phyloP scores from a whole-genome alignment of 2,888 invertebrate species.

The Bruchidius siliquastri region DNA sequence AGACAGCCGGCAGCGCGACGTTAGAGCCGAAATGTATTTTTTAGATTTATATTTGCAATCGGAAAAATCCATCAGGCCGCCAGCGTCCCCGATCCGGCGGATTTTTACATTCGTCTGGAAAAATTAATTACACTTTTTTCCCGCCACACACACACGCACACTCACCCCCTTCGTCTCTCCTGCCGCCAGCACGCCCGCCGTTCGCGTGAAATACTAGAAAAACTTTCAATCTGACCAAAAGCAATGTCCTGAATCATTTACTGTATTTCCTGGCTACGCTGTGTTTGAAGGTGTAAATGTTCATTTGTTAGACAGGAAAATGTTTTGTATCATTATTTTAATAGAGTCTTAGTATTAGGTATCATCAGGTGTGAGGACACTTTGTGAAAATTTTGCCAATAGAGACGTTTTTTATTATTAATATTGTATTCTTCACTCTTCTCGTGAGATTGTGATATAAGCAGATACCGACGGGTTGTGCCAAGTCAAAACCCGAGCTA shows the following conservation, averaged over 20 bases:
- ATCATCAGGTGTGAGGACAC: too few species aligned
- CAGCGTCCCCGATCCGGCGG: slow-evolving; percentile 15
- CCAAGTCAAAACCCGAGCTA: too few species aligned
- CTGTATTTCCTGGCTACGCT: too few species aligned
- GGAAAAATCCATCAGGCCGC: slow-evolving; percentile 40
- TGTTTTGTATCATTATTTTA: too few species aligned
- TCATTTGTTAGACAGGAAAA: too few species aligned
- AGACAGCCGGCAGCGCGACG: slow-evolving; percentile 20
- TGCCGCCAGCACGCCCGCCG: background rate
- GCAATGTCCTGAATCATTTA: slow-evolving; percentile 4
- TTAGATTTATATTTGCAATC: slow-evolving; percentile 45
- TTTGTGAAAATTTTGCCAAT: too few species aligned
- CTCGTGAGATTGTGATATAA: too few species aligned
- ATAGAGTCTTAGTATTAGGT: too few species aligned
- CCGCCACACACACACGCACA: too few species aligned
- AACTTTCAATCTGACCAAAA: slow-evolving; percentile 18
- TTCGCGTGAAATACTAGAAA: slow-evolving; percentile 1
- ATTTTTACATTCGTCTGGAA: slow-evolving; percentile 46
- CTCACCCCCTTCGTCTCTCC: background rate
- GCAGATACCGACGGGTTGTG: too few species aligned
- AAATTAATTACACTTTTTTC: slow-evolving; percentile 42
- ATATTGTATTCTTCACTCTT: too few species aligned
- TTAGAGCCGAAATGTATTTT: slow-evolving; percentile 36
- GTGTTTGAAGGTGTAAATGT: slow-evolving; percentile 15
- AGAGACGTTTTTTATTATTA: too few species aligned